phyloP scores from a whole-genome alignment of 2,888 invertebrate genomes.

The Chrysodeixis includens region DNA sequence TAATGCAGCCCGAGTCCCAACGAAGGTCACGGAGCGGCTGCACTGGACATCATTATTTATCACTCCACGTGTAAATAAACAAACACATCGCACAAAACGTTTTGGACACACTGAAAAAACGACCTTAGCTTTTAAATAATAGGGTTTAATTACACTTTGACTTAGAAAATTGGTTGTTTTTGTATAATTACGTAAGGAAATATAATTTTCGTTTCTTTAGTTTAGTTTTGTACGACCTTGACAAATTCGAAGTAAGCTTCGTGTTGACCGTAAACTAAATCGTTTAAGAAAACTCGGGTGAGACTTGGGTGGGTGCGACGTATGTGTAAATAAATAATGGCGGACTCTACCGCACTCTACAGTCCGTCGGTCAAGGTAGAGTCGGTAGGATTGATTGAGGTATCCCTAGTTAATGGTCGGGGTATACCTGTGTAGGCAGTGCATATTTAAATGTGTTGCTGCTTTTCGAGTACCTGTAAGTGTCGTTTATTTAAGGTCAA shows the following conservation, averaged over 20 bases:
- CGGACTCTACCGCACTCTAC: conserved; percentile 10
- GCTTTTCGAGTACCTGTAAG: not conserved
- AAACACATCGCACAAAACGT: conserved; percentile 27
- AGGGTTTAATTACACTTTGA: not conserved
- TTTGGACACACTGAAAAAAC: conserved; percentile 20
- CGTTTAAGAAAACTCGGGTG: conserved; percentile 23
- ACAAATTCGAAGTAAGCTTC: conserved; percentile 15
- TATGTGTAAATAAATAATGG: conserved; percentile 43
- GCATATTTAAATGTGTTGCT: not conserved
- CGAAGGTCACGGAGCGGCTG: conserved; percentile 61
- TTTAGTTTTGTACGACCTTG: conserved; percentile 27
- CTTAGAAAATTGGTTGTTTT: not conserved
- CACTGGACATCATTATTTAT: conserved; percentile 56
- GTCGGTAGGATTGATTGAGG: conserved; percentile 41
- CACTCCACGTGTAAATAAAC: conserved; percentile 53
- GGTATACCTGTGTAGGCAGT: conserved; percentile 6
- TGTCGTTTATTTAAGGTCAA: too few relatives aligned
- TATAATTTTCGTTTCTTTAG: too few relatives aligned
- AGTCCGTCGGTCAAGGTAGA: conserved; percentile 19
- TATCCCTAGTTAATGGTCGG: conserved; percentile 44
- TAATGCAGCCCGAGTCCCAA: conserved; percentile 66
- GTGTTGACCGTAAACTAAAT: conserved; percentile 31
- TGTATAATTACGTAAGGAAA: conserved; percentile 8
- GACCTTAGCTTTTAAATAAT: conserved; percentile 37
- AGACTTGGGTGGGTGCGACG: conserved; percentile 37